phyloP scores from a whole-genome alignment of 2,797 vertebrate genomes.

The Eupleurogrammus muticus region DNA sequence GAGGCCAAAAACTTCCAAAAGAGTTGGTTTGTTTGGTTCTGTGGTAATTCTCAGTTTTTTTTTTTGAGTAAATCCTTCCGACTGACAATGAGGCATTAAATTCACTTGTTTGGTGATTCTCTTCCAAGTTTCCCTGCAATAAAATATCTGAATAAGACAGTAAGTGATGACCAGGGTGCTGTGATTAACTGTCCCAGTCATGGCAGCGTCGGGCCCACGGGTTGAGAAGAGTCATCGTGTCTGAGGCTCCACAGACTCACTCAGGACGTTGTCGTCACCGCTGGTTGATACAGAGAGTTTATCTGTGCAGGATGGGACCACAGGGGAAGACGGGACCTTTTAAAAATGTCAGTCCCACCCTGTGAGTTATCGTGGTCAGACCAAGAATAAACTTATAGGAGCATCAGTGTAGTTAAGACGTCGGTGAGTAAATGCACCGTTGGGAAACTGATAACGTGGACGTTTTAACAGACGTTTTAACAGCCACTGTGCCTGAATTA shows the following conservation, averaged over 20 bases:
- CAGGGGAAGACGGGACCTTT: neutral
- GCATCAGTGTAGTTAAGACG: conserved; percentile 22
- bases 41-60: neutral
- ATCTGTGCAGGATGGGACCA: conserved; percentile 5
- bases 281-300: neutral
- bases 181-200: neutral
- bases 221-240: conserved; percentile 19
- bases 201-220: neutral
- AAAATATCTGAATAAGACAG: conserved; percentile 1
- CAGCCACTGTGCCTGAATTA: conserved; percentile 4
- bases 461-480: conserved; percentile 11
- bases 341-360: conserved; percentile 33
- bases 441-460: conserved; percentile 23
- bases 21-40: too few relatives aligned
- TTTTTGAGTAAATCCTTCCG: too few relatives aligned
- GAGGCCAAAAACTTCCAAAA: too few relatives aligned
- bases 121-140: neutral
- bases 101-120: neutral
- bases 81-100: neutral
- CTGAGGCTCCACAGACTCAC: conserved; percentile 35
- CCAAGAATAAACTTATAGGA: conserved; percentile 32
- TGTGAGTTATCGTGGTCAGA: conserved; percentile 34
- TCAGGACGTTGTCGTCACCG: neutral
- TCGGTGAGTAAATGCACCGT: conserved; percentile 11
- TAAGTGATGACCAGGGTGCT: conserved; percentile 7